Evolutionary conservation across 2,113 vertebrate genomes (phyloP).

Genomic region (Stigmatopora argus): DNA sequence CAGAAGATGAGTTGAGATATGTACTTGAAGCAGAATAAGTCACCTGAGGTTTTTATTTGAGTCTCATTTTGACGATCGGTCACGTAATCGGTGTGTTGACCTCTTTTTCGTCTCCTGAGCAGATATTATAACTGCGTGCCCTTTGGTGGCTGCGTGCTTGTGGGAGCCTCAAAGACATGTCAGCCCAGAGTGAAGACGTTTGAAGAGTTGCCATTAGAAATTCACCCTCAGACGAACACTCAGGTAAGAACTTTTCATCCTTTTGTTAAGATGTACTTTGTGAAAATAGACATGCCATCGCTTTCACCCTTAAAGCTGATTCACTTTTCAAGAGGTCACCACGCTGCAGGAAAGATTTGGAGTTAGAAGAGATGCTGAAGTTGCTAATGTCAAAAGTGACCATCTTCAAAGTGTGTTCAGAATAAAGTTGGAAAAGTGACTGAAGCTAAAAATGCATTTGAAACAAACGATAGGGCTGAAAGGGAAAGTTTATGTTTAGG

Average conservation of each 20-base stretch:
- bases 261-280: not conserved
- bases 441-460: no score
- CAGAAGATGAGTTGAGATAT: not conserved
- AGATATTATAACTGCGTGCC: conserved; percentile 98
- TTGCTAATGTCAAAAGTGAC: no score
- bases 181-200: conserved; percentile 88
- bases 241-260: conserved; percentile 68
- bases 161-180: conserved; percentile 75
- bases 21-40: not conserved
- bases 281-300: not conserved
- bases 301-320: not conserved
- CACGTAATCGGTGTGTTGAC: not conserved
- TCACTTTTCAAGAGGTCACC: not conserved
- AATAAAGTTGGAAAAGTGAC: no score
- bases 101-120: not conserved
- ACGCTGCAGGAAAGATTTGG: not conserved
- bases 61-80: not conserved
- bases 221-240: conserved; percentile 77
- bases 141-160: conserved; percentile 81
- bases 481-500: no score
- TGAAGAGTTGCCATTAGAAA: conserved; percentile 87
- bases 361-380: no score
- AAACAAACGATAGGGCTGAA: no score
- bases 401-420: no score
- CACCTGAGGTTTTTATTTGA: not conserved